Base-by-base conservation (phyloP, 2,113 vertebrate species). In the Smithornis capensis region DNA sequence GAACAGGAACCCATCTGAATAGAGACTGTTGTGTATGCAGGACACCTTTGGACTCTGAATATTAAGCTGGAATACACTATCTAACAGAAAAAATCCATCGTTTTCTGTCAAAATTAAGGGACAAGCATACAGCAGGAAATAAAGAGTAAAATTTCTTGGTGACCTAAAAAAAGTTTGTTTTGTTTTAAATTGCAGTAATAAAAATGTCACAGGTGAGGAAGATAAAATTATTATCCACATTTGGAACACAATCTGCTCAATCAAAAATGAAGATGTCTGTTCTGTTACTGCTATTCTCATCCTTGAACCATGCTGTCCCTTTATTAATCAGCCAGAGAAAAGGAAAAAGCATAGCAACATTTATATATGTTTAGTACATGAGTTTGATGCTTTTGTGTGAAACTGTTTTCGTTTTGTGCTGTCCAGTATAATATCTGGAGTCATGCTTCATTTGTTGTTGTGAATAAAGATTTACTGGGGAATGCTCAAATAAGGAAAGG, bases 381-480 rank as follows among this genome's bases (percentile, higher is more conserved):
- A 79, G 22, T 82, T 93, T 90, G 80, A 84, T 89, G 90, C n/a
- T 94, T 94, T 83, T 92, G 38, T 81, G 83, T 84, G 83, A 83
- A 95, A 83, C 64, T 75, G 28, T 90, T 96, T 95, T 93, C 69
- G 87, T 93, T 96, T 92, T 81, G 52, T 84, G 56, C 92, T 97
- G 93, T 92, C 93, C 90, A 71, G 55, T 87, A 35, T 62, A 88
- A 92, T 96, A 89, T 94, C 92, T 92, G 73, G 83, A 95, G 67
- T 91, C 59, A 86, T 96, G 93, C 74, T 90, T 96, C 92, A 93
- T 22, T 94, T 90, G n/a, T 92, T 83, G 29, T 40, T 95, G 79
- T 96, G 88, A 95, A 95, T 93, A 83, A 92, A 95, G 86, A 95
- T 94, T 96, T 94, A 94, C 90, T 75, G 35, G 37, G 55, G 55